phyloP scores from a whole-genome alignment of 2,888 invertebrate genomes.

The Cotesia congregata region DNA sequence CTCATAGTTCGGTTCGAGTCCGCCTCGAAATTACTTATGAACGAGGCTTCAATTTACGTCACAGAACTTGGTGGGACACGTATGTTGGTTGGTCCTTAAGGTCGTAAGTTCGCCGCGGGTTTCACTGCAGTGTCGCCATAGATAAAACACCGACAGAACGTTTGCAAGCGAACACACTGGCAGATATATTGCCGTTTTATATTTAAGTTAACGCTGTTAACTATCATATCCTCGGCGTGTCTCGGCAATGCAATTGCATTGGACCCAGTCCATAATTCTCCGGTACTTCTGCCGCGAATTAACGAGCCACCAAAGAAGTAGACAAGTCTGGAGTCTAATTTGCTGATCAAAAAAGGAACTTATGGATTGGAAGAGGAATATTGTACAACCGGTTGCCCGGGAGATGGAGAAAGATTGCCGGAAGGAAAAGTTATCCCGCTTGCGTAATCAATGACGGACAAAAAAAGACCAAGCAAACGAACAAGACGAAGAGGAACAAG shows the following conservation, averaged over 20 bases:
- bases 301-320: neutral
- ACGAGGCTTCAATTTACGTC: neutral
- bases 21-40: neutral
- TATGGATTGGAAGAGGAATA: constrained; percentile 23
- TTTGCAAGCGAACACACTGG: neutral
- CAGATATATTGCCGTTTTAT: neutral
- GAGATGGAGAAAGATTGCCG: constrained; percentile 20
- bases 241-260: neutral
- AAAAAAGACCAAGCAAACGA: too few species aligned
- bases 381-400: constrained; percentile 35
- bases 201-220: neutral
- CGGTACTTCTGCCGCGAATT: neutral
- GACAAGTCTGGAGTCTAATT: constrained; percentile 26
- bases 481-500: neutral
- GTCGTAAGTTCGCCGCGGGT: neutral
- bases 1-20: neutral
- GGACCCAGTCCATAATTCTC: constrained; percentile 34
- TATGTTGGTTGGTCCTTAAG: neutral
- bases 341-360: constrained; percentile 12
- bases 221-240: neutral
- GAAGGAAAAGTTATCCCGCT: constrained; percentile 28
- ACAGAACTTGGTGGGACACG: neutral
- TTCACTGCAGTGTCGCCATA: neutral
- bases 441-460: constrained; percentile 4
- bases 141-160: neutral